Conservation (phyloP, 2,113 vertebrate genomes). For the Corapipo altera region DNA sequence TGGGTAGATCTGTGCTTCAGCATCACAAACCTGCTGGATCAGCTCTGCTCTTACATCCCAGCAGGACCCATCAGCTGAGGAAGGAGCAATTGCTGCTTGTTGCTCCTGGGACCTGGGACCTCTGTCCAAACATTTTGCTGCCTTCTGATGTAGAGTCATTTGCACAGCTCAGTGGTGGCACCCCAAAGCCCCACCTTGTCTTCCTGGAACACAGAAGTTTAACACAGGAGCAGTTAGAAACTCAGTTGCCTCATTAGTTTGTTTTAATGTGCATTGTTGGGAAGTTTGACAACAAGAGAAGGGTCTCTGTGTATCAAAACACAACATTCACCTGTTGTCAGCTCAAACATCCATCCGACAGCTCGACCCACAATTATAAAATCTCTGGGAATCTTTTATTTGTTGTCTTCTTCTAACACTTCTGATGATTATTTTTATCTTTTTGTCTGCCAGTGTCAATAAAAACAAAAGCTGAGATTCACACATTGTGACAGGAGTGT, state of each 20-base stretch:
- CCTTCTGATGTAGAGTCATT: background rate
- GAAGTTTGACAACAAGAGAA: background rate
- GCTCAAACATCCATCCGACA: background rate
- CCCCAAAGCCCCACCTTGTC: rapidly evolving
- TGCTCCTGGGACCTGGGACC: background rate
- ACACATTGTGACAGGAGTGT: background rate
- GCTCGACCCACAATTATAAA: background rate
- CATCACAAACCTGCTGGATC: background rate
- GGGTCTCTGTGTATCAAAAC: background rate
- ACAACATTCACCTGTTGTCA: background rate
- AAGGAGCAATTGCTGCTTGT: background rate
- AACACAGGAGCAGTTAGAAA: background rate
- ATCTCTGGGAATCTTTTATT: background rate
- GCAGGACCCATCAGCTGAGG: background rate
- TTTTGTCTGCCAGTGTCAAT: constrained; percentile 33
- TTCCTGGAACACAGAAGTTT: background rate
- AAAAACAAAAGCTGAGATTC: background rate
- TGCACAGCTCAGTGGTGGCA: background rate
- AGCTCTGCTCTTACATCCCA: background rate
- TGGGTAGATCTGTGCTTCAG: background rate
- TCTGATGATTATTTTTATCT: constrained; percentile 18
- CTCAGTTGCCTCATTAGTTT: background rate
- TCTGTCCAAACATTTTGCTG: rapidly evolving
- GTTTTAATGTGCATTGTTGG: background rate
- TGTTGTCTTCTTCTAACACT: background rate